These are phyloP conservation scores for Leistus spinibarbis DNA, from an alignment of 2,888 invertebrate genomes.

Conservation along the genomic window DNA sequence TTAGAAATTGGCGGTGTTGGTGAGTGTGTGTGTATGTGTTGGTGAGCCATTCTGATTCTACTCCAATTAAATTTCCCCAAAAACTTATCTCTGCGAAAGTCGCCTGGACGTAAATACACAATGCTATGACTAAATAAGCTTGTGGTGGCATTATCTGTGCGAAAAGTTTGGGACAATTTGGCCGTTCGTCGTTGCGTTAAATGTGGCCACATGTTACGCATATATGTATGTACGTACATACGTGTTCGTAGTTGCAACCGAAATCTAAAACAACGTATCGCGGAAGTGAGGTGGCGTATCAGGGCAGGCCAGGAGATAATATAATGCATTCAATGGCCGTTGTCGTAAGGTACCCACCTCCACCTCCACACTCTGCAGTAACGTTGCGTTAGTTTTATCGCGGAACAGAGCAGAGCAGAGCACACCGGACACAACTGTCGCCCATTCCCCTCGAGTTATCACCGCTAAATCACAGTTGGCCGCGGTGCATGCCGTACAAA, in stretches of 20 bases:
- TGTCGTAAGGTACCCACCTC: background rate
- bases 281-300: background rate
- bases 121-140: conserved; percentile 35
- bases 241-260: too few relatives aligned
- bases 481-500: background rate
- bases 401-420: too few relatives aligned
- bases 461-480: conserved; percentile 23
- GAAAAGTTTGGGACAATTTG: conserved; percentile 3
- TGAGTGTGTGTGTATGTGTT: too few relatives aligned
- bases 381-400: conserved; percentile 20
- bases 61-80: background rate
- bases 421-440: conserved; percentile 19
- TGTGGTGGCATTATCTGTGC: conserved; percentile 22
- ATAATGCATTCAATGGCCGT: conserved; percentile 9
- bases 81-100: background rate
- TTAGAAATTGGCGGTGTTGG: too few relatives aligned
- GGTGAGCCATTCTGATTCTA: too few relatives aligned
- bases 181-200: background rate
- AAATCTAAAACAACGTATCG: conserved; percentile 7
- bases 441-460: conserved; percentile 18
- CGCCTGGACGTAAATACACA: background rate
- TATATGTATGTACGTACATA: background rate
- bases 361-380: too few relatives aligned
- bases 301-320: background rate
- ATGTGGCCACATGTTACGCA: background rate